These are phyloP conservation scores for Diaperis boleti DNA, from an alignment of 2,888 invertebrate species.

Conservation along the genomic window DNA sequence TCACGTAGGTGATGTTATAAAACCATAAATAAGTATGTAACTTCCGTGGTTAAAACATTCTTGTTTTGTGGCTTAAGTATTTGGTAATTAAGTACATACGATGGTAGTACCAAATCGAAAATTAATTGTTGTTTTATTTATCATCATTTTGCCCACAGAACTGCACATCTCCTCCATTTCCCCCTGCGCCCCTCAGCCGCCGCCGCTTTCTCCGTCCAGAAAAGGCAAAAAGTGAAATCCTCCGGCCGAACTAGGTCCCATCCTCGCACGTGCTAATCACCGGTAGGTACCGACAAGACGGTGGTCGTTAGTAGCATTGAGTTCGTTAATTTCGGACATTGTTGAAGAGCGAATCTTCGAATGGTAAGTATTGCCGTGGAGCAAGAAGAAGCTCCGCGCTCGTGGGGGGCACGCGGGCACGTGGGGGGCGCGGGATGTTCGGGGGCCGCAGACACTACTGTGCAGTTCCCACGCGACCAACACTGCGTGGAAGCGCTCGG, in stretches of 20 bases:
- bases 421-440: conserved; percentile 58
- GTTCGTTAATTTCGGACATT: conserved; percentile 5
- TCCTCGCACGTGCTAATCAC: neutral
- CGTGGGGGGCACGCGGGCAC: conserved; percentile 54
- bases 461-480: conserved; percentile 74
- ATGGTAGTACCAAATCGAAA: no score
- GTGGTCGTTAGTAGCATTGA: neutral
- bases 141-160: no score
- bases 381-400: conserved; percentile 60
- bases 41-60: no score
- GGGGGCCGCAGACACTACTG: conserved; percentile 69
- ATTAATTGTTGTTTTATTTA: no score
- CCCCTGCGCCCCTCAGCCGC: neutral
- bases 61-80: no score
- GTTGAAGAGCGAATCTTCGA: conserved; percentile 22
- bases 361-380: conserved; percentile 15
- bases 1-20: no score
- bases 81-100: no score
- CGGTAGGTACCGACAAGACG: neutral
- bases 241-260: neutral
- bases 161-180: neutral
- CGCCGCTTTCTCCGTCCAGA: neutral
- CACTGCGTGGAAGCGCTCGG: conserved; percentile 67
- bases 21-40: no score
- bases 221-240: conserved; percentile 6